Percentiles rank a stretch among this genome's conserved stretches.
These are phyloP conservation scores for Prionace glauca DNA, from an alignment of 2,797 vertebrate species.

Conservation along the genomic window DNA sequence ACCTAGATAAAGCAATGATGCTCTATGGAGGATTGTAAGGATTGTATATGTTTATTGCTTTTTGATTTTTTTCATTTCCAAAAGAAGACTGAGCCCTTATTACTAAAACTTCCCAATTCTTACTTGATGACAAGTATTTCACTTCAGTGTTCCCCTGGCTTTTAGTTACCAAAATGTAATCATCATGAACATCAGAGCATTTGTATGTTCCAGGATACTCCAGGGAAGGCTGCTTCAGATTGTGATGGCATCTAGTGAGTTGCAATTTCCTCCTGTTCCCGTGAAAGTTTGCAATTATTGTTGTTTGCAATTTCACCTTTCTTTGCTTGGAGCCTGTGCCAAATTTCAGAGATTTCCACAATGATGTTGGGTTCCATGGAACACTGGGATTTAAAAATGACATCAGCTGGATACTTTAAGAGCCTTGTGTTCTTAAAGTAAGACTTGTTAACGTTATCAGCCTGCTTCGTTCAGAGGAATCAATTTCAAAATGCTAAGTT, in stretches of 20 bases:
- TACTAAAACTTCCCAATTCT: neutral
- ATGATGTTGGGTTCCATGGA: neutral
- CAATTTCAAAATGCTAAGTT: neutral
- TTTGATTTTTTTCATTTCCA: neutral
- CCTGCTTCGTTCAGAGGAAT: neutral
- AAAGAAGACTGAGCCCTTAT: neutral
- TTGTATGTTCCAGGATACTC: neutral
- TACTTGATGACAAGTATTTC: neutral
- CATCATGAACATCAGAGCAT: neutral
- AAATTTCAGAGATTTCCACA: neutral
- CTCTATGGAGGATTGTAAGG: neutral
- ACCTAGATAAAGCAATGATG: neutral
- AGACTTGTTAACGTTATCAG: neutral
- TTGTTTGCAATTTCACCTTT: neutral
- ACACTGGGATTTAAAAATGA: neutral
- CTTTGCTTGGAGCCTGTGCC: neutral
- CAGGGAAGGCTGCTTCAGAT: neutral
- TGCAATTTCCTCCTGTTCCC: neutral
- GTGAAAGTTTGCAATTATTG: neutral
- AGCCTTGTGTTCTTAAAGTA: neutral
- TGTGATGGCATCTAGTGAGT: neutral
- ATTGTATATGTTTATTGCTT: neutral
- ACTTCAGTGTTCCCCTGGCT: neutral
- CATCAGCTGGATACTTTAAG: neutral
- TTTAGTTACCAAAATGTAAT: neutral